phyloP scores from a whole-genome alignment of 2,888 invertebrate species.

The Cyclophora albipunctata region DNA sequence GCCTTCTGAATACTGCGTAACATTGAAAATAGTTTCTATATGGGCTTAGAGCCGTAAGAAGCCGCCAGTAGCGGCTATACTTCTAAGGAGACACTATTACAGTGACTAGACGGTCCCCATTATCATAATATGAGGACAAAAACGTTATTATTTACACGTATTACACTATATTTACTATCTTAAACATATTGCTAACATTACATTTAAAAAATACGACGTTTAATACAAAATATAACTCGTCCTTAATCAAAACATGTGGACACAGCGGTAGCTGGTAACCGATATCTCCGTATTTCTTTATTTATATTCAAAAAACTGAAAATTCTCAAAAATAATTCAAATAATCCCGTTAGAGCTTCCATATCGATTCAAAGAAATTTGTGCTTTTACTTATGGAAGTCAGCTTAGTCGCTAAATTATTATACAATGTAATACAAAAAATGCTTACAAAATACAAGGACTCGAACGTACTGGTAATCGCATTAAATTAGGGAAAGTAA shows the following conservation, averaged over 20 bases:
- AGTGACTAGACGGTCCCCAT: conserved; percentile 63
- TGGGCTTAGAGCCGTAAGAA: conserved; percentile 36
- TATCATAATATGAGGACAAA: conserved; percentile 38
- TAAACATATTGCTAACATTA: conserved; percentile 36
- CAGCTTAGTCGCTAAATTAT: conserved; percentile 41
- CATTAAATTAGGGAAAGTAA: conserved; percentile 16
- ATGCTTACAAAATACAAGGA: conserved; percentile 31
- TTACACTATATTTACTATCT: conserved; percentile 56
- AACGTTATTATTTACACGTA: conserved; percentile 50
- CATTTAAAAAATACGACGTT: conserved; percentile 17
- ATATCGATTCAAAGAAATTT: conserved; percentile 44
- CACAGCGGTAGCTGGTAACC: conserved; percentile 36
- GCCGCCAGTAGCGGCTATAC: conserved; percentile 15
- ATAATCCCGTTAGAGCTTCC: conserved; percentile 41
- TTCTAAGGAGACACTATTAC: conserved; percentile 31
- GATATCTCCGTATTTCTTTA: conserved; percentile 10
- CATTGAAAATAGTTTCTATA: conserved; percentile 4
- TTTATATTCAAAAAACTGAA: conserved; percentile 25
- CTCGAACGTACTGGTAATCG: conserved; percentile 26
- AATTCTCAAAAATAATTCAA: conserved; percentile 52
- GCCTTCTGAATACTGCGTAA: conserved; percentile 1
- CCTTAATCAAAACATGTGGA: too few relatives aligned
- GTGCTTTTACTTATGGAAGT: conserved; percentile 66
- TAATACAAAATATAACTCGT: conserved; percentile 20
- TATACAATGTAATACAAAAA: conserved; percentile 38